Evolutionary conservation across 2,797 vertebrate genomes (phyloP), one percentile per base, ranked within the genome.

Genomic region (Muraenolepis orangiensis): DNA sequence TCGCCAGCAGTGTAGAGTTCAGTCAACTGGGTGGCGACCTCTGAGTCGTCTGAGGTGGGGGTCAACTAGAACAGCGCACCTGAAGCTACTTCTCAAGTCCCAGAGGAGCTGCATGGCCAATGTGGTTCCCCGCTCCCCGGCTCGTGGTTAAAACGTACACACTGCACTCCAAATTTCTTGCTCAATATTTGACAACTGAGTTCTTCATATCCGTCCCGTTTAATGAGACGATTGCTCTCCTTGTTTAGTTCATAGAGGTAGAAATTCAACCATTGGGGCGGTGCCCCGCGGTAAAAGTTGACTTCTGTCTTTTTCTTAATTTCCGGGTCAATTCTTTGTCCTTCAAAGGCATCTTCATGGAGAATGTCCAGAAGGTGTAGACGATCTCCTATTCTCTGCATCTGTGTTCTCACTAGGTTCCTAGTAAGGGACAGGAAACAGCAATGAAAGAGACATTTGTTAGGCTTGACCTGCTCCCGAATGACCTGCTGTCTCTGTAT

Each of bases 71-170:
- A 82, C 72, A 2, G 83, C 86, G 42, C 86, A 73, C 26, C 76
- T 82, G 12, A 84, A 79, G 6, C 2, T 77, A 76, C 79, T 81
- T n/a, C 74, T 71, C 6, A 87, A 74, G n/a, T 85, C 78, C 87
- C 88, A 90, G 42, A 90, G 0, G 28, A 89, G 79, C 57, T 90
- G 82, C 84, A 84, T 87, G 72, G 82, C 86, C 72, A 89, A 10
- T 6, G 88, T 90, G 30, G 85, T 85, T 1, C 87, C 0, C 87
- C 86, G 64, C 86, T 16, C 40, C 88, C 84, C 67, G 77, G 74
- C 20, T 87, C 69, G 66, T 90, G 86, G 36, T 67, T 0, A 12
- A 83, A 67, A 32, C 77, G 72, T 23, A 81, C 38, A 0, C 20
- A 1, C 14, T 2, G 12, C 23, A 0, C 0, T n/a, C 6, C 18